Percentiles rank a stretch among this genome's conserved stretches.
These are phyloP conservation scores for Oreochromis tanganicae DNA, from an alignment of 2,113 vertebrate genomes.

Conservation along the genomic window DNA sequence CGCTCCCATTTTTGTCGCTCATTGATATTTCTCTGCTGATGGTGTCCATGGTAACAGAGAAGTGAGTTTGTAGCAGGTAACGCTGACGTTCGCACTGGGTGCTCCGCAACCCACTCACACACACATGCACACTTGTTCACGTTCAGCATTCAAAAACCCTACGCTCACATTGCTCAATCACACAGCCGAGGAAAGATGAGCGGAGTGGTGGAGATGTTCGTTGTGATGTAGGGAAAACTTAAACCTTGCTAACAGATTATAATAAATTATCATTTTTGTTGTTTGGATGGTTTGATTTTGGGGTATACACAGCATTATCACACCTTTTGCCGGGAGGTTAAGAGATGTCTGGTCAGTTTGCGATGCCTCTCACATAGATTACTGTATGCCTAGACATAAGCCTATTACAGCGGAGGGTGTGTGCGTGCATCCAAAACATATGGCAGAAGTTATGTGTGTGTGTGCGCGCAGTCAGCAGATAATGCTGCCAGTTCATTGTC, in stretches of 20 bases:
- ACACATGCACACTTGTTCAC: background rate
- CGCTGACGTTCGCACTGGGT: slow-evolving; percentile 45
- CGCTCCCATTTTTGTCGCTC: slow-evolving; percentile 17
- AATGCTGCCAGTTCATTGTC: background rate
- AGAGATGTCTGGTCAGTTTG: slow-evolving; percentile 46
- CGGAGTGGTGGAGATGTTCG: background rate
- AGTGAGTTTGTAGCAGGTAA: slow-evolving; percentile 50
- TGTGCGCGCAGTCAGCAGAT: background rate
- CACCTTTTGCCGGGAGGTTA: slow-evolving; percentile 44
- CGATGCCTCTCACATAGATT: slow-evolving; percentile 41
- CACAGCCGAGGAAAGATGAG: background rate
- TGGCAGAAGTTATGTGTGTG: slow-evolving; percentile 28
- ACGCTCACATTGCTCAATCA: background rate
- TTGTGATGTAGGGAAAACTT: background rate
- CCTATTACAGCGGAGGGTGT: slow-evolving; percentile 52
- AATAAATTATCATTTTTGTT: background rate
- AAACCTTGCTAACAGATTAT: background rate
- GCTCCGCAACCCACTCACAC: background rate
- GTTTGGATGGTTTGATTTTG: background rate
- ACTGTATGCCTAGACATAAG: slow-evolving; percentile 62
- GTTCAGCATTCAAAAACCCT: background rate
- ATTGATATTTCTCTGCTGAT: slow-evolving; percentile 56
- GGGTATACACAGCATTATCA: slow-evolving; percentile 19
- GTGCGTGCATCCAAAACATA: slow-evolving; percentile 40
- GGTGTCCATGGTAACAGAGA: slow-evolving; percentile 65